These are phyloP conservation scores for Phenganax marumi DNA, from an alignment of 92 coral and sea anemone species.

Conservation along the genomic window DNA sequence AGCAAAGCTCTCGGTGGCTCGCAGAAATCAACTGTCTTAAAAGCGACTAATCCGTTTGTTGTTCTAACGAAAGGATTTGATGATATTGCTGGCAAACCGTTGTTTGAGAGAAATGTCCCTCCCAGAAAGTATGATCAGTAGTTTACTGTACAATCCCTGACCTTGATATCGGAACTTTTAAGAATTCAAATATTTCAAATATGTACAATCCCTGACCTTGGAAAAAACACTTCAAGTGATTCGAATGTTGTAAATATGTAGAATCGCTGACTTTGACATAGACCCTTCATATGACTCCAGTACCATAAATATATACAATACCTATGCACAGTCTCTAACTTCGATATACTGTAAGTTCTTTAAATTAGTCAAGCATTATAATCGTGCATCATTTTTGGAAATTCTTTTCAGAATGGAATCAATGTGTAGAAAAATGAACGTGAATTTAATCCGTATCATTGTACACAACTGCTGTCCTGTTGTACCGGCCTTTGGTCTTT, in stretches of 20 bases:
- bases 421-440: conserved; percentile 73
- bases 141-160: neutral
- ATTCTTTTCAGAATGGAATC: conserved; percentile 68
- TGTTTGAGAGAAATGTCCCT: conserved; percentile 87
- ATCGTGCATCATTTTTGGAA: neutral
- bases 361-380: too few relatives aligned
- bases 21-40: conserved; percentile 26
- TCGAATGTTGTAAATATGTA: too few relatives aligned
- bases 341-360: too few relatives aligned
- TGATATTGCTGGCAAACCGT: conserved; percentile 82
- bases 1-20: neutral
- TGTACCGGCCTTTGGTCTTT: conserved; percentile 64
- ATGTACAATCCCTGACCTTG: neutral
- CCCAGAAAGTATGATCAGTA: conserved; percentile 66
- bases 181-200: neutral
- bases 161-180: neutral
- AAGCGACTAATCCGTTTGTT: conserved; percentile 82
- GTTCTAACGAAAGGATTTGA: conserved; percentile 87
- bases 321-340: too few relatives aligned
- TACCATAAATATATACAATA: neutral
- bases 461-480: conserved; percentile 92
- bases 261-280: neutral
- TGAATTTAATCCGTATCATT: conserved; percentile 84
- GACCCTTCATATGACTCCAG: neutral
- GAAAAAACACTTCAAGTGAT: neutral